Conservation (phyloP, 2,797 vertebrate species). For the Manis pentadactyla region DNA sequence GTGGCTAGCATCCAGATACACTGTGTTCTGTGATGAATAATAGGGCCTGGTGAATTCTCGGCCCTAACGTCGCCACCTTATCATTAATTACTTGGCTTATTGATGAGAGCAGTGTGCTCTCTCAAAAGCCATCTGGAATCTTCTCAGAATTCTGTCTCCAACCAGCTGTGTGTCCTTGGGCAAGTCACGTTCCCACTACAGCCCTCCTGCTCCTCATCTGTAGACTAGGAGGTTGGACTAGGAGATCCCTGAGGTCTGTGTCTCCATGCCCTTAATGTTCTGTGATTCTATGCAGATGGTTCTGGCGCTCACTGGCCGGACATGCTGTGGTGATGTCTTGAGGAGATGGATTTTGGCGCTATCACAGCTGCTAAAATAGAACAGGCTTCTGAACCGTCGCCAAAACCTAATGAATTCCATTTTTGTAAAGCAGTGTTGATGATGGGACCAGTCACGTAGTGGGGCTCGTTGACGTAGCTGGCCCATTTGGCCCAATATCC, state of each 20-base stretch:
- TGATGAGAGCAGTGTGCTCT: not conserved
- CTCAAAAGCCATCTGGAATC: conserved; percentile 35
- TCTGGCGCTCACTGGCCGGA: not conserved
- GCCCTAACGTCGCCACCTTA: not conserved
- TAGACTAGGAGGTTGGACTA: not conserved
- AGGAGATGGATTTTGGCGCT: conserved; percentile 50
- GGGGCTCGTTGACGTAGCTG: conserved; percentile 55
- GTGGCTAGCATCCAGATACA: not conserved
- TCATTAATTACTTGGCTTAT: not conserved
- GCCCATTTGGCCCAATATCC: conserved; percentile 35
- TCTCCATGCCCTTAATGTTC: not conserved
- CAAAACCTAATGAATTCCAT: conserved; percentile 81
- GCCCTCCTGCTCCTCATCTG: conserved; percentile 58
- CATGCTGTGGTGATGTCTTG: not conserved
- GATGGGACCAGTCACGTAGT: conserved; percentile 36
- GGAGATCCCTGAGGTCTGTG: not conserved
- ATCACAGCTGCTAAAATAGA: conserved; percentile 63
- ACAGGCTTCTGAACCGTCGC: conserved; percentile 72
- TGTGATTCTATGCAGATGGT: not conserved
- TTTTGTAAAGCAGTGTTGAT: conserved; percentile 59
- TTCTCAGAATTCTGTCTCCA: not conserved
- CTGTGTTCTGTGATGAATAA: not conserved
- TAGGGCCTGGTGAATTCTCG: not conserved
- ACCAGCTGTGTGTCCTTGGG: conserved; percentile 62
- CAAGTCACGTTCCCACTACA: not conserved